phyloP scores from a whole-genome alignment of 1,140 invertebrate genomes.

The Drosophila baimaii region DNA sequence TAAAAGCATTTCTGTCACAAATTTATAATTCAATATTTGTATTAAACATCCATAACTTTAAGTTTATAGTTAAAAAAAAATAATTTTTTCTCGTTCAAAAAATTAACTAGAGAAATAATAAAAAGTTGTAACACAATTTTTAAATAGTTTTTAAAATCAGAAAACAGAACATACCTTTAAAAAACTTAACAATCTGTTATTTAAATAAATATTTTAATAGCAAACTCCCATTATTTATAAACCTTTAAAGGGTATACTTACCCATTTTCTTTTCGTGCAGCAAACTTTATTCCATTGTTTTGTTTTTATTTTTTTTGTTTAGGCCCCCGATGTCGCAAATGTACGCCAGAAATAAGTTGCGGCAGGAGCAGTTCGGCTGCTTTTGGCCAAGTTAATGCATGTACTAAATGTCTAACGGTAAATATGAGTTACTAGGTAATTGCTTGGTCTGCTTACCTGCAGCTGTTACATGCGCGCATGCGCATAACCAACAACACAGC shows the following conservation, averaged over 20 bases:
- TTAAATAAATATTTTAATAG: no score
- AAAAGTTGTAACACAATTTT: no score
- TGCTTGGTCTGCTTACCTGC: slow-evolving; percentile 67
- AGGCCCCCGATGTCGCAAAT: slow-evolving; percentile 54
- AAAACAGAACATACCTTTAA: background rate
- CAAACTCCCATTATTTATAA: no score
- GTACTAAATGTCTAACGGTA: slow-evolving; percentile 80
- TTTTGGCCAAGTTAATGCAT: slow-evolving; percentile 73
- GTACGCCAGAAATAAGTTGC: slow-evolving; percentile 30
- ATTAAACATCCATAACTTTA: no score
- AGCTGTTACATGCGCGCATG: slow-evolving; percentile 60
- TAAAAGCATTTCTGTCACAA: background rate
- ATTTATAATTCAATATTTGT: background rate
- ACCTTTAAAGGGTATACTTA: background rate
- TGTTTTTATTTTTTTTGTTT: slow-evolving; percentile 47
- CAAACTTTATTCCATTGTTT: slow-evolving; percentile 41
- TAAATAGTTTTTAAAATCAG: no score
- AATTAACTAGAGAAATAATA: no score
- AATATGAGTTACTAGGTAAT: slow-evolving; percentile 83
- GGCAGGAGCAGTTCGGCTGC: slow-evolving; percentile 46
- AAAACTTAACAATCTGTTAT: no score
- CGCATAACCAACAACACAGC: slow-evolving; percentile 60
- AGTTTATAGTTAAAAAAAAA: no score
- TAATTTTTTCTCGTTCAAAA: no score
- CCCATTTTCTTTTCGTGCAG: background rate